Conservation (phyloP, 2,888 invertebrate genomes). For the Drosophila leonis region DNA sequence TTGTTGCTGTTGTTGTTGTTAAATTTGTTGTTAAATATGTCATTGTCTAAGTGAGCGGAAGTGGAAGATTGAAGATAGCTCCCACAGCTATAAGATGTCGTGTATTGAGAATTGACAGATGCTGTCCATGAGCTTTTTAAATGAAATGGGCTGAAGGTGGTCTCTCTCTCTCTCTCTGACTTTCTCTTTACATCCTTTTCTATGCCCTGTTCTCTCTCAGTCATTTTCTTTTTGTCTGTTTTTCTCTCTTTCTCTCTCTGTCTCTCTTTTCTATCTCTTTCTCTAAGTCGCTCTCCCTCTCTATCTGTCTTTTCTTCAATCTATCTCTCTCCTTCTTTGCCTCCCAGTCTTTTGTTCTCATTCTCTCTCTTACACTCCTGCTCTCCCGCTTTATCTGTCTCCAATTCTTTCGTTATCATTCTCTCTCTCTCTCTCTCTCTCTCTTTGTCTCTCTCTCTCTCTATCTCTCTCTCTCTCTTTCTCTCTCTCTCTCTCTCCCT, state of each 20-base stretch:
- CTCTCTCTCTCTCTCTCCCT: not conserved
- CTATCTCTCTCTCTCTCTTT: too few relatives aligned
- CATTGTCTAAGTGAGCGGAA: conserved; percentile 9
- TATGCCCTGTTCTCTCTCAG: too few relatives aligned
- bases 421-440: not conserved
- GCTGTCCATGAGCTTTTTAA: not conserved
- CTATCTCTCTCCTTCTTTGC: too few relatives aligned
- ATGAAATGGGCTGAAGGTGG: not conserved
- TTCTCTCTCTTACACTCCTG: too few relatives aligned
- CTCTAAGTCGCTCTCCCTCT: too few relatives aligned
- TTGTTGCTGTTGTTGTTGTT: conserved; percentile 10
- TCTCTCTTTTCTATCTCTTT: not conserved
- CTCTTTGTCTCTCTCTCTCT: too few relatives aligned
- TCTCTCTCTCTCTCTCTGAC: not conserved
- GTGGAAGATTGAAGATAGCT: not conserved
- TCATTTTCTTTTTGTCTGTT: too few relatives aligned
- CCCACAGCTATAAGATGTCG: not conserved
- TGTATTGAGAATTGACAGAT: not conserved
- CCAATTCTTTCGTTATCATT: too few relatives aligned
- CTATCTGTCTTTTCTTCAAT: accelerated
- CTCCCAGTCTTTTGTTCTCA: too few relatives aligned
- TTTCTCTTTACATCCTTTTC: too few relatives aligned
- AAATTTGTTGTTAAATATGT: conserved; percentile 23
- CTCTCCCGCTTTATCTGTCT: too few relatives aligned
- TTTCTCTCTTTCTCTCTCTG: too few relatives aligned